Conservation (phyloP, 2,888 invertebrate species). For the Rhamphomyia laevipes region DNA sequence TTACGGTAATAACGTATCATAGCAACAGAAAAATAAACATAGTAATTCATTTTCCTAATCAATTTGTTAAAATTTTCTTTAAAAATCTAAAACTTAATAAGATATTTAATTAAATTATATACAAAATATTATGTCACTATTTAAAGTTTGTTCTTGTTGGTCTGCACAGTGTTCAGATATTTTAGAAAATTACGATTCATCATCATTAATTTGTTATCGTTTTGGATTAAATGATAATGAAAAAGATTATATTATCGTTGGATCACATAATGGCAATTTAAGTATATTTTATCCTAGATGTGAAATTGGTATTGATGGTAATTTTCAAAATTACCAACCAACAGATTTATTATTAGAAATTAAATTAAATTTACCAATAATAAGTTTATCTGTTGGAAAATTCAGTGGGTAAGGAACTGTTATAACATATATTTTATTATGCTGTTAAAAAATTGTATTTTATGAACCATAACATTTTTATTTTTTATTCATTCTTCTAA, state of each 20-base stretch:
- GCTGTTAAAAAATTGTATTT: not conserved
- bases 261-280: slow-evolving; percentile 68
- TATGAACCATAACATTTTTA: no score
- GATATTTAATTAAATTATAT: no score
- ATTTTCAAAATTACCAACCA: slow-evolving; percentile 27
- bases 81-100: no score
- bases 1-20: no score
- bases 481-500: no score
- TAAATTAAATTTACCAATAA: slow-evolving; percentile 57
- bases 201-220: slow-evolving; percentile 39
- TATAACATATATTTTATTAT: slow-evolving; percentile 1
- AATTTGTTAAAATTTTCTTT: no score
- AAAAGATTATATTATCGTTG: slow-evolving; percentile 61
- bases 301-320: no score
- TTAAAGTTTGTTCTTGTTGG: slow-evolving; percentile 88
- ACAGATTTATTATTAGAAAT: slow-evolving; percentile 67
- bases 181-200: slow-evolving; percentile 43
- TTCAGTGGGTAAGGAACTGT: slow-evolving; percentile 73
- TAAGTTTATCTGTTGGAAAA: slow-evolving; percentile 72
- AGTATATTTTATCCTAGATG: slow-evolving; percentile 29
- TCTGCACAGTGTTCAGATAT: slow-evolving; percentile 49
- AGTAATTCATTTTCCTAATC: no score
- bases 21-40: no score
- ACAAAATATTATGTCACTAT: slow-evolving; percentile 67
- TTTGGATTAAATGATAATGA: slow-evolving; percentile 47